A percentile compares a stretch with the other conserved stretches of the same genome.
These are phyloP conservation scores for Bombus soroeensis DNA, from an alignment of 1,140 invertebrate species.

Conservation along the genomic window DNA sequence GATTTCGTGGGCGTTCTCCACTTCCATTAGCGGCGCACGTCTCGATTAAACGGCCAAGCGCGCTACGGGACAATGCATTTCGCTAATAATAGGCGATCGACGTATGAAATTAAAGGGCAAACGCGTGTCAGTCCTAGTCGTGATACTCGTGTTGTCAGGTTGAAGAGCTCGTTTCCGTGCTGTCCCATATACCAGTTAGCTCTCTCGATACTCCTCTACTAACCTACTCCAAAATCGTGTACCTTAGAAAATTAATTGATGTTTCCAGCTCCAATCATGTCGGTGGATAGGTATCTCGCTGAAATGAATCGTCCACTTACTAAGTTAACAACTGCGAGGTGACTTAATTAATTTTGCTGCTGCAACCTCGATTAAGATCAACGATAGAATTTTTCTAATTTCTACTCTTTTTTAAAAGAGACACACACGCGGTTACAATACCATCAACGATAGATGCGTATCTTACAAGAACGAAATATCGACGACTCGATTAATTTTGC, in stretches of 20 bases:
- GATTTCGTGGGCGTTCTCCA: slow-evolving; percentile 27
- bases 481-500: background rate
- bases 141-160: background rate
- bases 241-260: background rate
- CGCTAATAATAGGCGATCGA: slow-evolving; percentile 36
- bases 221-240: slow-evolving; percentile 14
- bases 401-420: background rate
- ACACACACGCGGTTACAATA: background rate
- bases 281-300: background rate
- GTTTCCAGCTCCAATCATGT: background rate
- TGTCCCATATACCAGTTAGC: background rate
- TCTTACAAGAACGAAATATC: background rate
- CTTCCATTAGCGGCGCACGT: slow-evolving; percentile 25
- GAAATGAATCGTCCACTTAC: background rate
- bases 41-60: slow-evolving; percentile 9
- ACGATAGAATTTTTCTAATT: background rate
- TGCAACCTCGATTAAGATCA: background rate
- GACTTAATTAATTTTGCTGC: background rate
- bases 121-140: background rate
- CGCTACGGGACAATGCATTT: slow-evolving; percentile 18
- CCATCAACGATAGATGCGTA: background rate
- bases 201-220: background rate
- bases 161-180: background rate
- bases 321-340: background rate
- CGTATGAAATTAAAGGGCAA: slow-evolving; percentile 25